phyloP scores from a whole-genome alignment of 2,113 vertebrate genomes.

The Phoxinus phoxinus region DNA sequence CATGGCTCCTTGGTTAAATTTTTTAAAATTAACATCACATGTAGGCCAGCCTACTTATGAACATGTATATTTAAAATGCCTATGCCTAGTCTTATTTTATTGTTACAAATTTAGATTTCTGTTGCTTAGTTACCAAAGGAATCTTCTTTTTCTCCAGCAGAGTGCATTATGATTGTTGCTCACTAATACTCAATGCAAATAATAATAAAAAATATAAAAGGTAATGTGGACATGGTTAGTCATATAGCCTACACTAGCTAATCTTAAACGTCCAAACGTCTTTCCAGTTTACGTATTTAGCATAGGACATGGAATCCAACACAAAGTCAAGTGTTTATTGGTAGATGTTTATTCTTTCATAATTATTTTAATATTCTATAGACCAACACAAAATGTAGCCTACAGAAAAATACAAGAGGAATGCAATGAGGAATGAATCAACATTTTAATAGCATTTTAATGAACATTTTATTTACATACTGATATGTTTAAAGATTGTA shows the following conservation, averaged over 20 bases:
- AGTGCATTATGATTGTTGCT: not conserved
- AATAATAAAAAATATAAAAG: not conserved
- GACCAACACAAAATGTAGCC: not conserved
- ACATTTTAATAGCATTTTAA: not conserved
- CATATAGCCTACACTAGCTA: not conserved
- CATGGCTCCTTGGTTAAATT: too few species aligned
- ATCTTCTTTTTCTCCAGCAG: not conserved
- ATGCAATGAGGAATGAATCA: not conserved
- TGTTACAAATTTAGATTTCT: not conserved
- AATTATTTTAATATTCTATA: not conserved
- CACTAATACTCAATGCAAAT: not conserved
- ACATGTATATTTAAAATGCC: not conserved
- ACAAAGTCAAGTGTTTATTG: not conserved
- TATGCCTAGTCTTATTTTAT: not conserved
- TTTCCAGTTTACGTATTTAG: not conserved
- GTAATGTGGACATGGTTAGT: not conserved
- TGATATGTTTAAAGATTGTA: not conserved
- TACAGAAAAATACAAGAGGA: not conserved
- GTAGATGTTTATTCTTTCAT: not conserved
- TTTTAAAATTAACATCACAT: too few species aligned
- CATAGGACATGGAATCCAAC: not conserved
- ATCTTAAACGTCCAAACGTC: not conserved
- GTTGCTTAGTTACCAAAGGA: conserved; percentile 11
- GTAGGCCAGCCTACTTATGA: too few species aligned
- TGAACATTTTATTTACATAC: not conserved